Base-by-base conservation (phyloP, 2,888 invertebrate genomes). In the Protula sp. region DNA sequence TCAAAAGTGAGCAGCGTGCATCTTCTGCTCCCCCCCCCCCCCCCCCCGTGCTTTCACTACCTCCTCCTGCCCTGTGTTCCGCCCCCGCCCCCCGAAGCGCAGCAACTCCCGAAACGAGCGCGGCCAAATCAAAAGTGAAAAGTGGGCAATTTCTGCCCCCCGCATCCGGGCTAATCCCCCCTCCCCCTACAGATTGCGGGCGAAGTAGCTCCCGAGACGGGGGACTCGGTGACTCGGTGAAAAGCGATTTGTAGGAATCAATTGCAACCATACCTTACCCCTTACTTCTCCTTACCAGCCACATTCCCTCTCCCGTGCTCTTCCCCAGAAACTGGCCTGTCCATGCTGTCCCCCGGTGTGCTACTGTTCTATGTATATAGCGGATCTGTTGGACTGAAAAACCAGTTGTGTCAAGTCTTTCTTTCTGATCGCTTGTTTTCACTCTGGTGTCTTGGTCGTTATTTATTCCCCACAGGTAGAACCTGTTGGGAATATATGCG, bases 191-290 rank as follows among this genome's bases (percentile, higher is more conserved):
- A 74, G 73, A 84, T 90, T n/a, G n/a, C n/a, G n/a, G n/a, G n/a
- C n/a, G n/a, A n/a, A n/a, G n/a, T n/a, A n/a, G n/a, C n/a, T n/a
- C n/a, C n/a, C n/a, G n/a, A n/a, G n/a, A n/a, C n/a, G n/a, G n/a
- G n/a, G n/a, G 86, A 86, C 62, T 78, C 85, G n/a, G n/a, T 73
- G 86, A 86, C 62, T 78, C 85, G 1, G 82, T 86, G 65, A 82
- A 84, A 57, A 85, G 85, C 59, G 84, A 86, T 61, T 86, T 87
- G 58, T 68, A 75, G 53, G 71, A 72, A 1, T 88, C 92, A 78
- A 85, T 90, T 47, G 87, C 88, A 65, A 82, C 91, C 71, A 89
- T 93, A 87, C 89, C 89, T 47, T 88, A 88, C 28, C 85, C 92
- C 55, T 88, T 94, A 71, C 89, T 91, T 70, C 83, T 92, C 0